These are phyloP conservation scores for Sebastes cheni DNA, from an alignment of 2,797 vertebrate species.

Conservation along the genomic window DNA sequence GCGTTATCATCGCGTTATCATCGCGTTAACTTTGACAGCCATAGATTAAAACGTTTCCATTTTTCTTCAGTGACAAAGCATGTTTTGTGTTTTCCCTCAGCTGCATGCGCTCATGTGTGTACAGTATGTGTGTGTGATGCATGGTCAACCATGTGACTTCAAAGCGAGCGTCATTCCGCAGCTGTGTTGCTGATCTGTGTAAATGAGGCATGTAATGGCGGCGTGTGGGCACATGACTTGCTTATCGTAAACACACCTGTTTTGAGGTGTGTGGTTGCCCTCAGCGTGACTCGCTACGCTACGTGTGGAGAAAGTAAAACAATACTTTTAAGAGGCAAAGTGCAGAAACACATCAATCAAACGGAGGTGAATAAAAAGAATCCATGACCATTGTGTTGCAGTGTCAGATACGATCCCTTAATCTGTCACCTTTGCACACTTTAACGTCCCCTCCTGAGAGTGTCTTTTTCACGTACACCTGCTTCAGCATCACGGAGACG, in stretches of 20 bases:
- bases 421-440: slow-evolving; percentile 20
- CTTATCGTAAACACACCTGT: slow-evolving; percentile 62
- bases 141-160: slow-evolving; percentile 44
- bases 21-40: too few relatives aligned
- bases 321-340: slow-evolving; percentile 19
- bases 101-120: not conserved
- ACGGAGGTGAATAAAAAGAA: slow-evolving; percentile 3
- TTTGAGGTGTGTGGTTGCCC: slow-evolving; percentile 34
- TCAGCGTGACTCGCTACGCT: slow-evolving; percentile 6
- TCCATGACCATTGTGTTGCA: not conserved
- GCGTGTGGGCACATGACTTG: slow-evolving; percentile 42
- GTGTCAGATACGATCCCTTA: not conserved
- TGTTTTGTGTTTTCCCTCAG: not conserved
- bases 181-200: slow-evolving; percentile 53
- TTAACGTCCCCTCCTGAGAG: slow-evolving; percentile 9
- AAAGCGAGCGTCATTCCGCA: slow-evolving; percentile 47
- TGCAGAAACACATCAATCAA: slow-evolving; percentile 45
- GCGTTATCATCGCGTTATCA: too few relatives aligned
- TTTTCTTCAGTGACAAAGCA: slow-evolving; percentile 15
- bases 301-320: slow-evolving; percentile 29
- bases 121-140: not conserved
- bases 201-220: slow-evolving; percentile 64
- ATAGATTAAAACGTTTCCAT: not conserved
- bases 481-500: slow-evolving; percentile 39
- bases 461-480: slow-evolving; percentile 11